Percentiles rank a stretch among this genome's conserved stretches.
phyloP scores from a whole-genome alignment of 1,140 invertebrate species.

The Reticulitermes speratus region DNA sequence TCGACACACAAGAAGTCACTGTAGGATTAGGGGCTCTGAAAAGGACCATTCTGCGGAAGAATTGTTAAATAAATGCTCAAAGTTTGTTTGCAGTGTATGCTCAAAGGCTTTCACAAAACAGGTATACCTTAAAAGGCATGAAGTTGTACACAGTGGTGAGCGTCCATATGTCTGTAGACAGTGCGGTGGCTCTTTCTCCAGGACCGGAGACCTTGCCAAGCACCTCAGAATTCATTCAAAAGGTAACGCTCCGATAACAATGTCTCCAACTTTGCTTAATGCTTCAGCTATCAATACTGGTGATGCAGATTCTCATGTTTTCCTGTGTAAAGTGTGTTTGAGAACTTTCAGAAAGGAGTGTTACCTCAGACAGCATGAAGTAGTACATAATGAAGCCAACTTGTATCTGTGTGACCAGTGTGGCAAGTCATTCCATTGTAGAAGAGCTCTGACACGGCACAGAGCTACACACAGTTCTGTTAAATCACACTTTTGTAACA shows the following conservation, averaged over 20 bases:
- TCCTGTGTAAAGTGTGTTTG: constrained; percentile 50
- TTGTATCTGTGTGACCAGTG: constrained; percentile 60
- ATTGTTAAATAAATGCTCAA: background rate
- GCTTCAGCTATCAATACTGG: constrained; percentile 29
- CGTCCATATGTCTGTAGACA: constrained; percentile 1
- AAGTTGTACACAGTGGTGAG: constrained; percentile 16
- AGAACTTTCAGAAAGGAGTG: constrained; percentile 58
- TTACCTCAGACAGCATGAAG: constrained; percentile 58
- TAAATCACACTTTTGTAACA: constrained; percentile 43
- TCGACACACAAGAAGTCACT: background rate
- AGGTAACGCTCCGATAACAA: background rate
- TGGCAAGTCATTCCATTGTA: constrained; percentile 62
- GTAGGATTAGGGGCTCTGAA: background rate
- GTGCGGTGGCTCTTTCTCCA: constrained; percentile 29
- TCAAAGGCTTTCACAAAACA: constrained; percentile 24
- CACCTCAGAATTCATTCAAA: constrained; percentile 32
- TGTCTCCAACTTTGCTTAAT: constrained; percentile 23
- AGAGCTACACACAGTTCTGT: constrained; percentile 42
- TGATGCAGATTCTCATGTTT: constrained; percentile 26
- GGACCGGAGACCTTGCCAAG: constrained; percentile 25
- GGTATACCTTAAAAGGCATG: constrained; percentile 21
- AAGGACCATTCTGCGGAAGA: background rate
- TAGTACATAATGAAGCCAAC: constrained; percentile 59
- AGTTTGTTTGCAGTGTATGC: constrained; percentile 12
- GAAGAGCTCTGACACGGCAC: constrained; percentile 48